Base-by-base conservation (phyloP, 2,113 vertebrate genomes). In the Eulacestoma nigropectus region DNA sequence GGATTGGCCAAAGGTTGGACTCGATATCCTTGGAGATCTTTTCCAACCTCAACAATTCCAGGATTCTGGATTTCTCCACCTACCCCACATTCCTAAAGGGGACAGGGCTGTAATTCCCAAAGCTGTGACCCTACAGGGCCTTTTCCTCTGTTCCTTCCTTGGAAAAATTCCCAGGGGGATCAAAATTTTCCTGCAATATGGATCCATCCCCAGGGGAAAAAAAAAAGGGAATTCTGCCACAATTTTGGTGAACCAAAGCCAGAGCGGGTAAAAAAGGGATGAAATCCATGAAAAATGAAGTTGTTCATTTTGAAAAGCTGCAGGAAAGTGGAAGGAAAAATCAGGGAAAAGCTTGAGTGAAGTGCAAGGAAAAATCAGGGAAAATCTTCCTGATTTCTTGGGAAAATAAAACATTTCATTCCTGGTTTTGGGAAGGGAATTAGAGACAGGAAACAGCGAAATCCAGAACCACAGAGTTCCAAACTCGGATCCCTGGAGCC, bases 101-200 rank as follows among this genome's bases (percentile, higher is more conserved):
- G 46, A 17, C 21, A 4, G 27, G 55, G n/a, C 30, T 85, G 25
- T 53, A 49, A 52, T 76, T 80, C 33, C 3, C 4, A 23, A n/a
- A 78, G 44, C 26, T 72, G 63, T 9, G 67, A 47, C 56, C 75
- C 56, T 64, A 62, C 26, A 30, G 63, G 81, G 42, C 22, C 16
- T 70, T 33, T 59, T 67, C 29, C 26, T 56, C 37, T 39, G 14
- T 35, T 59, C 44, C 33, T 90, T 56, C 35, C 41, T 55, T 25
- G 37, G 49, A 46, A 89, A 59, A 64, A 42, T 14, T 33, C 53
- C 65, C 39, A 69, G 13, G 22, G 56, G 16, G 37, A 22, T n/a
- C 0, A 0, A 46, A 2, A 3, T 37, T 50, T 60, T 84, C 35
- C 41, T 84, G 67, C n/a, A 29, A 7, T 18, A 12, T 0, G 2